These are phyloP conservation scores for Coregonus clupeaformis DNA, from an alignment of 2,113 vertebrate species.

Conservation along the genomic window DNA sequence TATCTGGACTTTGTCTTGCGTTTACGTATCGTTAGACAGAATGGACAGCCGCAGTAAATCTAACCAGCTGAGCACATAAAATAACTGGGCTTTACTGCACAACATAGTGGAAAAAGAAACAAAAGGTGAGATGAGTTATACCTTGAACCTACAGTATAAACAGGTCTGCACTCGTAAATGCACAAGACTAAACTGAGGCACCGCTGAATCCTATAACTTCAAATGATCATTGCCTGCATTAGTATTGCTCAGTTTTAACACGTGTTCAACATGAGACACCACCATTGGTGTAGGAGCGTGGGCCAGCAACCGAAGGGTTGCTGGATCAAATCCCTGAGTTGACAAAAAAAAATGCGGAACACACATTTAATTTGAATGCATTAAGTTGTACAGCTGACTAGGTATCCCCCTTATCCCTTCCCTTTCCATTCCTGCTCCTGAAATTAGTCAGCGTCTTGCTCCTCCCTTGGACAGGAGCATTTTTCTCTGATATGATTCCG, in stretches of 20 bases:
- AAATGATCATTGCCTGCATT: not conserved
- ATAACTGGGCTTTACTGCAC: slow-evolving; percentile 32
- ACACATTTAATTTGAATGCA: too few relatives aligned
- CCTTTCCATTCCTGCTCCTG: not conserved
- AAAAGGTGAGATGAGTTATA: slow-evolving; percentile 36
- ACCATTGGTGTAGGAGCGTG: too few relatives aligned
- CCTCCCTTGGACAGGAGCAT: slow-evolving; percentile 36
- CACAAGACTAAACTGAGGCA: slow-evolving; percentile 18
- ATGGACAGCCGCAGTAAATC: slow-evolving; percentile 52
- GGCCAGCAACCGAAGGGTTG: too few relatives aligned
- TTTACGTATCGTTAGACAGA: slow-evolving; percentile 46
- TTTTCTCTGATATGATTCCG: slow-evolving; percentile 52
- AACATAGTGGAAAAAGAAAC: slow-evolving; percentile 21
- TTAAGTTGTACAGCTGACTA: too few relatives aligned
- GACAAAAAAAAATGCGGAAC: too few relatives aligned
- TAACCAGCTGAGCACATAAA: slow-evolving; percentile 48
- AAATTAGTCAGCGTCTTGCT: not conserved
- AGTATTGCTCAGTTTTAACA: not conserved
- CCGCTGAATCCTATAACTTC: not conserved
- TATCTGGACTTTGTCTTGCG: slow-evolving; percentile 53
- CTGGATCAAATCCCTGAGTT: too few relatives aligned
- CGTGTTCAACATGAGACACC: not conserved
- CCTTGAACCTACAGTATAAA: slow-evolving; percentile 29
- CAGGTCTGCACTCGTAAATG: slow-evolving; percentile 22
- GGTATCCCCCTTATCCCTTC: too few relatives aligned